These are phyloP conservation scores for Prosopocoilus inquinatus DNA, from an alignment of 2,888 invertebrate genomes.

Conservation along the genomic window DNA sequence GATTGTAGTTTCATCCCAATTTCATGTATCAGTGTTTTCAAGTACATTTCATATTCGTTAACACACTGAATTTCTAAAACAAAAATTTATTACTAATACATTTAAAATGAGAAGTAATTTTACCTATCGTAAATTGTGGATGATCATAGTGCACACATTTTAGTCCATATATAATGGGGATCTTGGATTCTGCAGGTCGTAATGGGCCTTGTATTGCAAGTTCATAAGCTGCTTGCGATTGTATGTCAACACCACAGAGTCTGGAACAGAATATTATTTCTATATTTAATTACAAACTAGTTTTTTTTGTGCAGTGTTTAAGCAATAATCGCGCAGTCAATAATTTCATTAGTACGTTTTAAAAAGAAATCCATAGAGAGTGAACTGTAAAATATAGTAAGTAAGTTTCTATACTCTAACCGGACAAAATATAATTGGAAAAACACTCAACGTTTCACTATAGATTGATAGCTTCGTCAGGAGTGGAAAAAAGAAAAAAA, in stretches of 20 bases:
- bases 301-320: neutral
- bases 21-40: conserved; percentile 78
- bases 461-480: too few relatives aligned
- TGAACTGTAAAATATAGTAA: too few relatives aligned
- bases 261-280: conserved; percentile 47
- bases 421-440: too few relatives aligned
- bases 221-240: conserved; percentile 88
- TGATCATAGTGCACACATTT: conserved; percentile 78
- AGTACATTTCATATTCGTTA: conserved; percentile 78
- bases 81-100: conserved; percentile 16
- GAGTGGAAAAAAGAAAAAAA: too few relatives aligned
- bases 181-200: conserved; percentile 66
- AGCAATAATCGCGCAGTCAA: neutral
- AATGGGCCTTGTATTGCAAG: conserved; percentile 79
- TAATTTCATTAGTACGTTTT: neutral
- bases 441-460: too few relatives aligned
- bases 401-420: too few relatives aligned
- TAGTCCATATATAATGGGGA: conserved; percentile 81
- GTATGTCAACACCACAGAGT: conserved; percentile 73
- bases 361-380: too few relatives aligned
- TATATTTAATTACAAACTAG: neutral
- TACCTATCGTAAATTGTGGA: conserved; percentile 84
- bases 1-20: conserved; percentile 77
- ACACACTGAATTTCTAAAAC: conserved; percentile 78
- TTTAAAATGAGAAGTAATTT: conserved; percentile 3